Conservation (phyloP, 2,113 vertebrate genomes). For the Myrmecophaga tridactyla region DNA sequence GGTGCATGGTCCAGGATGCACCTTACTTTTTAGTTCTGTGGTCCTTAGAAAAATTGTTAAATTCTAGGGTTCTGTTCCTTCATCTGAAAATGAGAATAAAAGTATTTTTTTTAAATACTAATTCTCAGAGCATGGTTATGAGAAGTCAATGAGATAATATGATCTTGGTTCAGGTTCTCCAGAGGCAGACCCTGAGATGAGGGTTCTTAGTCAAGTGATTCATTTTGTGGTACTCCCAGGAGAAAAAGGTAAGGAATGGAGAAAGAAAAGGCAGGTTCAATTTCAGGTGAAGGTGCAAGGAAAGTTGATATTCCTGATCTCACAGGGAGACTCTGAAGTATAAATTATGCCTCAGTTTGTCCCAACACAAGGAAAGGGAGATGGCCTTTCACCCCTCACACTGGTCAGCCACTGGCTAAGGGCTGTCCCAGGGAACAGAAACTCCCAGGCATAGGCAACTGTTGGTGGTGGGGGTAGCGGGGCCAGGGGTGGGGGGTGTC, state of each 20-base stretch:
- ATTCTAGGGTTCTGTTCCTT: not conserved
- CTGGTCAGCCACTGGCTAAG: not conserved
- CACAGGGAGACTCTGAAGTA: not conserved
- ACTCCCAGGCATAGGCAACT: not conserved
- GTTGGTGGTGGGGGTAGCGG: not conserved
- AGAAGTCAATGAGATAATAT: slow-evolving; percentile 1
- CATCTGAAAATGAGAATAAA: not conserved
- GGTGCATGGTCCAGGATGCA: no score
- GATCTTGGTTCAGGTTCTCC: not conserved
- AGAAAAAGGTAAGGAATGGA: not conserved
- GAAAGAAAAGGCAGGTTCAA: not conserved
- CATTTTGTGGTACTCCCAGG: not conserved
- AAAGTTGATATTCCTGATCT: not conserved
- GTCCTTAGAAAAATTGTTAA: not conserved
- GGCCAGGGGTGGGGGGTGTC: not conserved
- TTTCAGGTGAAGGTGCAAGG: not conserved
- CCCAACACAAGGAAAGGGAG: not conserved
- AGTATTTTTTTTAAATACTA: not conserved
- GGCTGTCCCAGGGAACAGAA: not conserved
- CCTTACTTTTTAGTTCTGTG: not conserved
- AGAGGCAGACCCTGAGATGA: not conserved
- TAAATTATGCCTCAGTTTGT: not conserved
- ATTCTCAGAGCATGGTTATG: not conserved
- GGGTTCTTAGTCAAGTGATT: not conserved
- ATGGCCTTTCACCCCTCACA: not conserved